Conservation (phyloP, 2,113 vertebrate genomes). For the Irena cyanogastra region DNA sequence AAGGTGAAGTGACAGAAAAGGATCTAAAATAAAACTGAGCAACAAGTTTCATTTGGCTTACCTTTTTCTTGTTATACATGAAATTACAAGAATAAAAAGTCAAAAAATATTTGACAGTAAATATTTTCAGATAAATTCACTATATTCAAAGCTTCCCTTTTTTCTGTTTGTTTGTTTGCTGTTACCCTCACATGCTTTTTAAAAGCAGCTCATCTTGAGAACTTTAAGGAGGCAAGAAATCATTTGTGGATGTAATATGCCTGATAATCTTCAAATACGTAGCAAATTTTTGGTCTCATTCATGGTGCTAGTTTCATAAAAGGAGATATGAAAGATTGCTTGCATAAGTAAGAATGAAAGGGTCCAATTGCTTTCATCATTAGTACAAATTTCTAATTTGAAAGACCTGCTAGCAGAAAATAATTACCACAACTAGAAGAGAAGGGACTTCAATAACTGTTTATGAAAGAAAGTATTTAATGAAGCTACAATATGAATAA, state of each 20-base stretch:
- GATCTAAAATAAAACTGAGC: background rate
- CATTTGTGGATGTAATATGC: background rate
- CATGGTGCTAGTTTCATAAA: background rate
- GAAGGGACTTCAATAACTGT: background rate
- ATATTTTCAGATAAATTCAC: background rate
- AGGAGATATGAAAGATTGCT: background rate
- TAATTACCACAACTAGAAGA: background rate
- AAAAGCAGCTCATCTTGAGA: background rate
- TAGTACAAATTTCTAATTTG: background rate
- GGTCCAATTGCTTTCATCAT: background rate
- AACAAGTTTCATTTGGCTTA: background rate
- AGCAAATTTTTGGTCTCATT: background rate
- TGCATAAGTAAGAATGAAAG: background rate
- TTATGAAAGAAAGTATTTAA: background rate
- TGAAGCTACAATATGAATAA: background rate
- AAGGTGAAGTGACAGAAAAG: background rate
- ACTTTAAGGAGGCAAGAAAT: background rate
- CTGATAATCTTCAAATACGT: background rate
- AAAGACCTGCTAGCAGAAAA: background rate
- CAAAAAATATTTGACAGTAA: background rate
- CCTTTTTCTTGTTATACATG: background rate
- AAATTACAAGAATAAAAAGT: background rate
- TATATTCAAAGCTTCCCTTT: background rate
- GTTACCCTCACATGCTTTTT: background rate
- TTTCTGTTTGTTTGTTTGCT: background rate